Percentiles rank a stretch among this genome's conserved stretches.
These are phyloP conservation scores for Orientallactaga sibirica DNA, from an alignment of 2,797 vertebrate genomes.

Conservation along the genomic window DNA sequence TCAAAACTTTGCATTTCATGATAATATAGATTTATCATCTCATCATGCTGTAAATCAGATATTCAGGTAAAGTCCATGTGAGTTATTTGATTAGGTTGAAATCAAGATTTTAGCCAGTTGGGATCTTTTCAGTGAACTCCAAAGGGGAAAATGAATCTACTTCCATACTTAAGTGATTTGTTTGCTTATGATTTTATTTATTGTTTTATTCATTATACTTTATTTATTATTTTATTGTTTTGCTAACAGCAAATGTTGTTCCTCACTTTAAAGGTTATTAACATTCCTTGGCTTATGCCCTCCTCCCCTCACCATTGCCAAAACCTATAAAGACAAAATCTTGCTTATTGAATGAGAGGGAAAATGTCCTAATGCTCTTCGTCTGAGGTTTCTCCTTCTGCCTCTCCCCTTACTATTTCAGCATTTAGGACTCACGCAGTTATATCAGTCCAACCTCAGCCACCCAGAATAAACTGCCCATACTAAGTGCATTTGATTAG, in stretches of 20 bases:
- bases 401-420: neutral
- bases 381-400: neutral
- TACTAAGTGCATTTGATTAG: neutral
- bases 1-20: neutral
- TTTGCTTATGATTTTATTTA: neutral
- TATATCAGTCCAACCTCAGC: neutral
- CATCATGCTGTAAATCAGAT: neutral
- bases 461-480: neutral
- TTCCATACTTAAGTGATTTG: neutral
- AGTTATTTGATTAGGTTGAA: neutral
- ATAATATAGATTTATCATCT: neutral
- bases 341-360: neutral
- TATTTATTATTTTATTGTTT: neutral
- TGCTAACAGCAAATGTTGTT: neutral
- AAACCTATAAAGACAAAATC: neutral
- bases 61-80: neutral
- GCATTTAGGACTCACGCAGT: neutral
- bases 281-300: neutral
- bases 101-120: neutral
- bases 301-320: rapidly evolving
- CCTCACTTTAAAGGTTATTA: neutral
- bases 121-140: neutral
- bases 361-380: neutral
- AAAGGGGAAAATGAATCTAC: neutral
- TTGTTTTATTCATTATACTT: neutral